These are phyloP conservation scores for Zosterops lateralis DNA, from an alignment of 2,113 vertebrate species.

Conservation along the genomic window DNA sequence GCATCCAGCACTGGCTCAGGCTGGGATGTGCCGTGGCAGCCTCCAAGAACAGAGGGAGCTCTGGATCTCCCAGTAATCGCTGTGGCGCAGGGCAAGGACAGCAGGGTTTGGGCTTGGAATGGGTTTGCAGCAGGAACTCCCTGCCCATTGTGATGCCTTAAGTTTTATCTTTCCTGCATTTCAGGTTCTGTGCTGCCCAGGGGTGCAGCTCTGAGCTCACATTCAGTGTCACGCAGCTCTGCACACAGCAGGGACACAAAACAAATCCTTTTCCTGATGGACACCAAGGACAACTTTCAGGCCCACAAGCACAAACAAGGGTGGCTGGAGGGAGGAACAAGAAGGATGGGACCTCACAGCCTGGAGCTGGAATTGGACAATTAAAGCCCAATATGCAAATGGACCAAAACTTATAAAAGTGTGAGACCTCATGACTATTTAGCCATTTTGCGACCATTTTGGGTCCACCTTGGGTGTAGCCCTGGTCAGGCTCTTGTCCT, in stretches of 20 bases:
- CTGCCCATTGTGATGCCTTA: background rate
- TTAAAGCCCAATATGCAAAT: background rate
- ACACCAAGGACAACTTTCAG: background rate
- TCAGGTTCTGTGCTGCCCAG: background rate
- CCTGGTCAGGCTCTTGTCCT: background rate
- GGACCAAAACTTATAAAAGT: background rate
- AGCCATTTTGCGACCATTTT: background rate
- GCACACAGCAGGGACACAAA: background rate
- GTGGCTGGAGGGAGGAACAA: background rate
- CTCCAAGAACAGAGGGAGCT: background rate
- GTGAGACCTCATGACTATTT: background rate
- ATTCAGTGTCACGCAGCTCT: too few species aligned
- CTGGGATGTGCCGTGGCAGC: background rate
- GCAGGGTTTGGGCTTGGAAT: background rate
- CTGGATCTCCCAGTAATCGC: fast-evolving
- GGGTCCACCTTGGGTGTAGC: background rate
- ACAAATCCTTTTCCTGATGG: background rate
- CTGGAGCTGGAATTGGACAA: background rate
- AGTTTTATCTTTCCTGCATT: background rate
- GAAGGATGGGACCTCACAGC: background rate
- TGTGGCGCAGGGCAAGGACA: fast-evolving
- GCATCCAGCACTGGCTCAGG: background rate
- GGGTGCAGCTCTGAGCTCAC: background rate
- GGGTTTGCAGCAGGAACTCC: background rate
- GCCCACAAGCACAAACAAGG: background rate